Base-by-base conservation (phyloP, 1,140 invertebrate species). In the Dinoponera quadriceps region DNA sequence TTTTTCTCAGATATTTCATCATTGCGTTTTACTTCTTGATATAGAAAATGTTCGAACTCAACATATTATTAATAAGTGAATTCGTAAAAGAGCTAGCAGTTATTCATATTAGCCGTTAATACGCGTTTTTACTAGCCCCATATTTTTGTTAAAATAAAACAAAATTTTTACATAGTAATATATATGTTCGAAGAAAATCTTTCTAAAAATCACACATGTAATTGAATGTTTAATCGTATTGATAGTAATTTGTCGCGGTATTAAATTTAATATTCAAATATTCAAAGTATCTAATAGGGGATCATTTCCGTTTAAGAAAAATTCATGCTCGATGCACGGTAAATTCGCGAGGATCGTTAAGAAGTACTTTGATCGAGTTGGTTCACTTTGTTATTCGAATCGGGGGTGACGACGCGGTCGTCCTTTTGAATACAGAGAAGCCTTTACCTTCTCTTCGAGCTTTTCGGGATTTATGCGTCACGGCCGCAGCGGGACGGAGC, bases 361-460 rank as follows among this genome's bases (percentile, higher is more conserved):
- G 69, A 72, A 78, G 57, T 84, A 29, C 85, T 55, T 84, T 59
- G 69, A 51, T 20, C 33, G n/a, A 54, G 3, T 27, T 60, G 38
- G 72, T 69, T 68, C 72, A 66, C 66, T 87, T 90, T 85, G 73
- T 77, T 87, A 87, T 88, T 87, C 88, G 80, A 54, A 85, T 82
- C 82, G 82, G 33, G 62, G 85, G 62, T 55, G 75, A 84, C 82
- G 54, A 84, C 33, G 38, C 49, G 60, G 25, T 86, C 66, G 38
- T 27, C 54, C 51, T 29, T 66, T 86, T 48, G 81, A 86, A 88
- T 89, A 63, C 57, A 59, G 71, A 88, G 49, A 68, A 78, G 57
- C 14, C 16, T 44, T 44, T 44, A 44, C 38, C 25, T 59, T 27
- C 48, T 27, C 38, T 60, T 60, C 44, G n/a, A 75, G 29, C 60